Conservation (phyloP, 2,113 vertebrate genomes). For the Ornithorhynchus anatinus region DNA sequence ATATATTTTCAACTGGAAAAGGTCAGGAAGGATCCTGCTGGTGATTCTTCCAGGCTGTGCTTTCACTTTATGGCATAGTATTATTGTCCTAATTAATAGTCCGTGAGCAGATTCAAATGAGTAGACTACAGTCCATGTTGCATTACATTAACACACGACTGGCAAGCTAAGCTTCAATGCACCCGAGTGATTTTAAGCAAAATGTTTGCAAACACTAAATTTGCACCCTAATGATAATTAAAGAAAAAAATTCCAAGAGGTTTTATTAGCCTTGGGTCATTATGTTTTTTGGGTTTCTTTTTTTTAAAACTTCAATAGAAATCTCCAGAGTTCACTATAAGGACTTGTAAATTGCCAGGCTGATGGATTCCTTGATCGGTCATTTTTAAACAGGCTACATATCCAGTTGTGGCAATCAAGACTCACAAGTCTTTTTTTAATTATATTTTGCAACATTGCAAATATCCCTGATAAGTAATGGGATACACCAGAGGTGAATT, state of each 20-base stretch:
- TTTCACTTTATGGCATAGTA: conserved; percentile 25
- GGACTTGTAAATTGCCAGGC: neutral
- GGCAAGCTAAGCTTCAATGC: conserved; percentile 37
- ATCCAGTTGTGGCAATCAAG: conserved; percentile 10
- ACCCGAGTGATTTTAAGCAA: conserved; percentile 45
- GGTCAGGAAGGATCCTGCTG: conserved; percentile 19
- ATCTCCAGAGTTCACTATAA: conserved; percentile 34
- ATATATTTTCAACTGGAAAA: conserved; percentile 33
- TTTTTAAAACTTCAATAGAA: conserved; percentile 44
- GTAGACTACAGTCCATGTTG: conserved; percentile 17
- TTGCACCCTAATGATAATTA: conserved; percentile 37
- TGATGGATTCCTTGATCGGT: neutral
- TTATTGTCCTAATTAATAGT: conserved; percentile 50
- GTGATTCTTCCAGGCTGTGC: neutral
- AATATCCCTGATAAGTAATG: conserved; percentile 16
- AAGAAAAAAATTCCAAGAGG: conserved; percentile 31
- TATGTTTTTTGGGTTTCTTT: too few species aligned
- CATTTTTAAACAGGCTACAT: conserved; percentile 36
- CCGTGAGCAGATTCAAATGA: conserved; percentile 39
- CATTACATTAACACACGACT: conserved; percentile 45
- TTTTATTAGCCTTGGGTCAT: conserved; percentile 54
- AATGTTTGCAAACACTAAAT: conserved; percentile 47
- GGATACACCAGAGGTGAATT: conserved; percentile 25
- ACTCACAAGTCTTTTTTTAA: conserved; percentile 48
- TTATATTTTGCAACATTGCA: conserved; percentile 28